Conservation (phyloP, 1,140 invertebrate species). For the Anoplophora glabripennis region DNA sequence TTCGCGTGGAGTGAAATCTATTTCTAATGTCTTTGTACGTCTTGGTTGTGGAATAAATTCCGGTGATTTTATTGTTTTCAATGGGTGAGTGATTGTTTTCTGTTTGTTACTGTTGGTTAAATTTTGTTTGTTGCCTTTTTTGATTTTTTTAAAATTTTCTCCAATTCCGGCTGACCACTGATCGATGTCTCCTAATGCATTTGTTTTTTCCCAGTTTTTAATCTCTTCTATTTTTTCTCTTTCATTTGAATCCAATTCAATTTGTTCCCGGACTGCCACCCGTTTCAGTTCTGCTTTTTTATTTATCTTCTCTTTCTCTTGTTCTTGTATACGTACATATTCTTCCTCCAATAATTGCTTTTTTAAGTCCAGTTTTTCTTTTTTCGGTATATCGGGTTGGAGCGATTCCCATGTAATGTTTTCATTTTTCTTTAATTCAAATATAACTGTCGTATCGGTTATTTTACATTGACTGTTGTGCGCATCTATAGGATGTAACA, state of each 20-base stretch:
- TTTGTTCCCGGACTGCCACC: constrained; percentile 60
- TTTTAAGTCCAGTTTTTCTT: constrained; percentile 56
- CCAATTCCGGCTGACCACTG: constrained; percentile 54
- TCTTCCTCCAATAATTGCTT: constrained; percentile 53
- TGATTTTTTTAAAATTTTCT: constrained; percentile 25
- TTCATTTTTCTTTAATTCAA: constrained; percentile 60
- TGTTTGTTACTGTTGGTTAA: background rate
- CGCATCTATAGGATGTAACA: constrained; percentile 56
- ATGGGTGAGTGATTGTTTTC: constrained; percentile 31
- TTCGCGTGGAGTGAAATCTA: constrained; percentile 71
- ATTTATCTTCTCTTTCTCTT: constrained; percentile 54
- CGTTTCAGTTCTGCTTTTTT: constrained; percentile 51
- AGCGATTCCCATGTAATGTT: constrained; percentile 57
- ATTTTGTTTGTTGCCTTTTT: constrained; percentile 16
- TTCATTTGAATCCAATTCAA: constrained; percentile 56
- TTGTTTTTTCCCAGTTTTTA: constrained; percentile 55
- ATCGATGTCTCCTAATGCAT: constrained; percentile 65
- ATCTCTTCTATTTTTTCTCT: constrained; percentile 58
- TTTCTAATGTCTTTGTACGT: constrained; percentile 57
- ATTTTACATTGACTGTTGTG: constrained; percentile 59
- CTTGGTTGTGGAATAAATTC: constrained; percentile 59
- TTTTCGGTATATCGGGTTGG: constrained; percentile 53
- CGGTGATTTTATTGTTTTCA: constrained; percentile 47
- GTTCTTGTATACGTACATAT: constrained; percentile 51
- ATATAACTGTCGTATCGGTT: constrained; percentile 54